A percentile compares a stretch with the other conserved stretches of the same genome.
Conservation (phyloP, 2,888 invertebrate species). For the Metallyticus violacea region DNA sequence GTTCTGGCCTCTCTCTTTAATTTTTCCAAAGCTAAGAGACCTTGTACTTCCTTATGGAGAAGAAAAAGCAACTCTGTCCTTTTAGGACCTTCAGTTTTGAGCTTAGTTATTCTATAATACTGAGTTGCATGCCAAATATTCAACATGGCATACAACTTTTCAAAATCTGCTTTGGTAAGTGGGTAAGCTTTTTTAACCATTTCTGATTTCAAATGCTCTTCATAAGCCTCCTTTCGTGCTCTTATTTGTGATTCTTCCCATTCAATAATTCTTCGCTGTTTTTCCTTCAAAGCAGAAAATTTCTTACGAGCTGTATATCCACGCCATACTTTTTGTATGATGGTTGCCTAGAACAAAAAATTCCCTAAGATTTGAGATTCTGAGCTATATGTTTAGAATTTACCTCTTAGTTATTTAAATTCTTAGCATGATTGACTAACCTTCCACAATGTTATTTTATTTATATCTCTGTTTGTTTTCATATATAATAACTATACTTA, state of each 20-base stretch:
- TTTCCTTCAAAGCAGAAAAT: neutral
- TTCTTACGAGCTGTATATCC: neutral
- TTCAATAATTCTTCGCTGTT: neutral
- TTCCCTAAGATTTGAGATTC: neutral
- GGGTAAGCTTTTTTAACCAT: conserved; percentile 10
- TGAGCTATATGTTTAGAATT: too few relatives aligned
- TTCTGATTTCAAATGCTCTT: neutral
- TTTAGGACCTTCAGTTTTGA: conserved; percentile 65
- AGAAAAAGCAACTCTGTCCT: conserved; percentile 67
- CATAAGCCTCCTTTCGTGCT: neutral
- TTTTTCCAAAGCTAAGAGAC: conserved; percentile 44
- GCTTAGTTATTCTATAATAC: conserved; percentile 58
- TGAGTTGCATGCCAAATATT: conserved; percentile 66
- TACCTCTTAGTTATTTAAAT: too few relatives aligned
- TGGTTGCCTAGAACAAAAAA: neutral
- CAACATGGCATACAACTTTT: conserved; percentile 66
- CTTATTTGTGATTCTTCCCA: neutral
- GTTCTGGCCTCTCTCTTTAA: neutral
- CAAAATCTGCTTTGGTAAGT: conserved; percentile 68
- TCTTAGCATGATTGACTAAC: too few relatives aligned
- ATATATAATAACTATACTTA: too few relatives aligned
- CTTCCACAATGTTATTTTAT: too few relatives aligned
- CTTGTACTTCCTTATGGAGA: conserved; percentile 69
- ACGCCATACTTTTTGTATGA: neutral
- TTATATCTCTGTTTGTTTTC: too few relatives aligned